These are phyloP conservation scores for Oscarella lobularis DNA, from an alignment of 37 sponge, comb jelly and placozoan genomes.

Conservation along the genomic window DNA sequence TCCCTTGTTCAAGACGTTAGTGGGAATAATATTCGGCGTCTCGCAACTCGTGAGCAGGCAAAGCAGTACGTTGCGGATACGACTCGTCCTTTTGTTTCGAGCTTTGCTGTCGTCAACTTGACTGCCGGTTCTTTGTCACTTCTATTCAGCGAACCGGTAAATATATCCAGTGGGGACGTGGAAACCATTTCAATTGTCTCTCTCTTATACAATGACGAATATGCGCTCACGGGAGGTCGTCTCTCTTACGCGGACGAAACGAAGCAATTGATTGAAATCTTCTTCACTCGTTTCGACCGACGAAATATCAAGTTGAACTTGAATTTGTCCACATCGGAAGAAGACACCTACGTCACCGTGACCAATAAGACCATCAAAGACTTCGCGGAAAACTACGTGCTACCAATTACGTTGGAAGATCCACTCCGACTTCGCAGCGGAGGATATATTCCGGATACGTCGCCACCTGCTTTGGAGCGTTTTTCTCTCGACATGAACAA, in stretches of 20 bases:
- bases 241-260: constrained; percentile 20
- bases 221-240: constrained; percentile 46
- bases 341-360: constrained; percentile 45
- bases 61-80: constrained; percentile 26
- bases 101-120: constrained; percentile 44
- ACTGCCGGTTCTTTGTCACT: constrained; percentile 24
- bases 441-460: constrained; percentile 10
- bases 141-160: constrained; percentile 60
- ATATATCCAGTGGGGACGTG: constrained; percentile 12
- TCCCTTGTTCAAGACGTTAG: constrained; percentile 32
- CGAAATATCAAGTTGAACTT: not conserved
- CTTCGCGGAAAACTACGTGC: constrained; percentile 19
- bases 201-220: not conserved
- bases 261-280: not conserved
- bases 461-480: not conserved
- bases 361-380: constrained; percentile 35
- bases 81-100: constrained; percentile 28
- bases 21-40: constrained; percentile 16
- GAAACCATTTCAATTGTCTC: not conserved
- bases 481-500: constrained; percentile 16
- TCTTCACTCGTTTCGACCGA: not conserved
- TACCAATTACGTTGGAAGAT: not conserved
- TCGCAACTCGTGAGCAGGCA: constrained; percentile 14
- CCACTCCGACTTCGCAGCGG: not conserved
- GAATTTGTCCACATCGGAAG: not conserved